Percentiles rank a stretch among this genome's conserved stretches.
These are phyloP conservation scores for Agrenia bidenticulata DNA, from an alignment of 2,888 invertebrate species.

Conservation along the genomic window DNA sequence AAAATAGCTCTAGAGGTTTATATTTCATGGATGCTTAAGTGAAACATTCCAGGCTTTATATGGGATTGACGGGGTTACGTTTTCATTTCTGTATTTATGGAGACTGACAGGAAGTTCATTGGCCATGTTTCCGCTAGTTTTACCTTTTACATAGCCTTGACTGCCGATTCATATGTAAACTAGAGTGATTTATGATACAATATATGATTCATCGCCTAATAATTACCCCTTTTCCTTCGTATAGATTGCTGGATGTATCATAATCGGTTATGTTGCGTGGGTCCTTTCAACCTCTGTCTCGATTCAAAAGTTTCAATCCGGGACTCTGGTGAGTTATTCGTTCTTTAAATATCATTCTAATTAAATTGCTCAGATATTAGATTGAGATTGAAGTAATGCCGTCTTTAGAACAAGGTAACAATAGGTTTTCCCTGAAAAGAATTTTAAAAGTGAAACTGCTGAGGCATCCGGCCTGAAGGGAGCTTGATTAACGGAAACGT, in stretches of 20 bases:
- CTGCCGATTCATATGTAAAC: conserved; percentile 26
- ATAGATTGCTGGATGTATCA: conserved; percentile 55
- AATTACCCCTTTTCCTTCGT: conserved; percentile 11
- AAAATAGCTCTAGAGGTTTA: too few species aligned
- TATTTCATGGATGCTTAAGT: too few species aligned
- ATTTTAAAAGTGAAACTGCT: too few species aligned
- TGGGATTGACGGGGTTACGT: too few species aligned
- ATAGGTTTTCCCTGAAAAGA: too few species aligned
- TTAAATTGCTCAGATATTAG: too few species aligned
- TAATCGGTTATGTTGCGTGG: conserved; percentile 57
- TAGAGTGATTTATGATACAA: conserved; percentile 23
- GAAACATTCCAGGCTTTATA: too few species aligned
- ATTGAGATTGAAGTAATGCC: too few species aligned
- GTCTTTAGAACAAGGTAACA: too few species aligned
- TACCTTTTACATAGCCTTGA: neutral
- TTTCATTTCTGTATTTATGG: too few species aligned
- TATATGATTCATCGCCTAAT: neutral
- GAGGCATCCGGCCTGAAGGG: too few species aligned
- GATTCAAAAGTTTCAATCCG: conserved; percentile 56
- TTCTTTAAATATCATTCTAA: neutral
- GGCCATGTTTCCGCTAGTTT: conserved; percentile 49
- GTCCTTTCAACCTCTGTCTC: conserved; percentile 56
- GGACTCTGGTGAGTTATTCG: conserved; percentile 54
- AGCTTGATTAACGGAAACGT: too few species aligned
- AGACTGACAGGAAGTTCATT: conserved; percentile 50